Base-by-base conservation (phyloP, 64 coral and sea anemone species). In the Catalaphyllia jardinei region DNA sequence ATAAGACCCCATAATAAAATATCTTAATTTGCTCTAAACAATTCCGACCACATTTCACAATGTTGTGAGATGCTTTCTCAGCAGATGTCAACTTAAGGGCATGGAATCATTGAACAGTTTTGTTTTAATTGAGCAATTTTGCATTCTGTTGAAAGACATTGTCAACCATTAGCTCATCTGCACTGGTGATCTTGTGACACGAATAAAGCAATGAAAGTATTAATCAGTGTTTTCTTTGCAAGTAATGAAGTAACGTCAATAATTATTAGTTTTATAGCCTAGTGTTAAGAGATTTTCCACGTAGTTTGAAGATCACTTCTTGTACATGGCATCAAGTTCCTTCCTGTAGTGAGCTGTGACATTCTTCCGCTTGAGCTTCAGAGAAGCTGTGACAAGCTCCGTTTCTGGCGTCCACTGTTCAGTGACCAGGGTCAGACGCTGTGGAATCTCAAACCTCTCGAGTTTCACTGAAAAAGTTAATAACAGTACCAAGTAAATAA, bases 341-440 rank as follows among this genome's bases (percentile, higher is more conserved):
- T 86, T 85, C 10, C 87, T 83, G 74, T 99, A 99, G 79, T 91
- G 92, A 22, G 63, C 54, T 29, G 97, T 78, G 22, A 99, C 95
- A 52, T 99, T 95, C 76, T 93, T 93, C 0, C 97, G 90, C 72
- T 95, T 99, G 12, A 99, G 91, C 78, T 99, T 99, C 51, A 95
- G 88, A 7, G 97, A 82, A 60, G 90, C 90, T 8, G 97, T 99
- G 1, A 99, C 97, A 6, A 99, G 93, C 52, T 95, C 97, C 0
- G 93, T 95, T 67, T 99, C 97, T 22, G 97, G 97, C 4, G 97
- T 99, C 97, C 97, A 99, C 16, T 85, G 87, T 90, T 99, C 97
- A 24, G 88, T 75, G 18, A 93, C 91, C 51, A 99, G 73, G 0
- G 93, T 95, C 33, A 99, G 24, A 18, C 86, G 95, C 75, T 95